Evolutionary conservation across 2,113 vertebrate genomes (phyloP).

Genomic region (Rhagologus leucostigma): DNA sequence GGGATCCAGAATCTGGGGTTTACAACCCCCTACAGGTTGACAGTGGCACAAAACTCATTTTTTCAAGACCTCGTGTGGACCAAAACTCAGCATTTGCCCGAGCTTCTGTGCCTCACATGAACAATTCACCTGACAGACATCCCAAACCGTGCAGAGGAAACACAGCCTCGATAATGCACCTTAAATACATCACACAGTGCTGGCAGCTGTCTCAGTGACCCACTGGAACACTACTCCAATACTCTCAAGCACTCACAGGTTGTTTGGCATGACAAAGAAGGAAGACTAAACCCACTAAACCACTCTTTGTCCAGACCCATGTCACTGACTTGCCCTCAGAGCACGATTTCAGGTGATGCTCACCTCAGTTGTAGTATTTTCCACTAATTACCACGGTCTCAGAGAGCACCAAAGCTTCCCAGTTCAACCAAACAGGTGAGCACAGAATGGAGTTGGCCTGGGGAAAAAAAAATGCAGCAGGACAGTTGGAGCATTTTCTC

Average conservation of each 20-base stretch:
- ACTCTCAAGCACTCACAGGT: background rate
- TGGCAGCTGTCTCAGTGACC: background rate
- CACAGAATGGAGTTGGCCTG: background rate
- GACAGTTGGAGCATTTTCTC: background rate
- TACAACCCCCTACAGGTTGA: background rate
- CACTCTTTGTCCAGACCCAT: rapidly evolving
- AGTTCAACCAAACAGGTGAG: background rate
- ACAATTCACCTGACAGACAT: background rate
- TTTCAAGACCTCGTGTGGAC: rapidly evolving
- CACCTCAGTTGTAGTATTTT: background rate
- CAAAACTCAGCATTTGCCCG: background rate
- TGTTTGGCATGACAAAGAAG: rapidly evolving
- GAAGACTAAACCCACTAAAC: background rate
- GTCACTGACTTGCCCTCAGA: background rate
- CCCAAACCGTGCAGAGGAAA: rapidly evolving
- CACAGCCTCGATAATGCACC: rapidly evolving
- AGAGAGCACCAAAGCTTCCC: background rate
- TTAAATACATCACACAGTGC: rapidly evolving
- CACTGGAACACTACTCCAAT: rapidly evolving
- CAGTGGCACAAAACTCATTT: rapidly evolving
- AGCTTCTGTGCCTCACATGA: no score
- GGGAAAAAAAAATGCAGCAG: background rate
- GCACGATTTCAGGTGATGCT: no score
- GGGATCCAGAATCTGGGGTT: background rate
- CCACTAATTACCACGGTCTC: background rate